Conservation (phyloP, 1,140 invertebrate species). For the Ylistrum balloti region DNA sequence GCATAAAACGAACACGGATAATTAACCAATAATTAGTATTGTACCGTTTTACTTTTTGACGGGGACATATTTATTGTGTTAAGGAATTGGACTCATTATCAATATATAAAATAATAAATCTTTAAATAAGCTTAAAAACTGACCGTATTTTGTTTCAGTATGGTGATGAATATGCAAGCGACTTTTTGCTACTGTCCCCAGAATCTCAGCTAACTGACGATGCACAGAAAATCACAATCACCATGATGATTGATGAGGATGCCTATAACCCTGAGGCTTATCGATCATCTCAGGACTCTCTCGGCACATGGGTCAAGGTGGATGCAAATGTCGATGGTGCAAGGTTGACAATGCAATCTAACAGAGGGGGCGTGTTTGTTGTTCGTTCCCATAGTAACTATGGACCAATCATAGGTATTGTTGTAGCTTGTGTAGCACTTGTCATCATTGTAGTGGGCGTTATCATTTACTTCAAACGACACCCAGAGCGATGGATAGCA, state of each 20-base stretch:
- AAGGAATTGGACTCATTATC: too few relatives aligned
- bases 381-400: constrained; percentile 64
- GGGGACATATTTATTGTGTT: too few relatives aligned
- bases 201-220: constrained; percentile 62
- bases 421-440: constrained; percentile 68
- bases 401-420: constrained; percentile 73
- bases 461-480: constrained; percentile 72
- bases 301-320: constrained; percentile 73
- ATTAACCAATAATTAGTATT: too few relatives aligned
- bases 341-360: constrained; percentile 67
- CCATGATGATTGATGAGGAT: constrained; percentile 65
- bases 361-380: constrained; percentile 76
- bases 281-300: constrained; percentile 65
- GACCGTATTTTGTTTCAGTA: constrained; percentile 65
- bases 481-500: constrained; percentile 74
- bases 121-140: too few relatives aligned
- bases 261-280: constrained; percentile 69
- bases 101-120: too few relatives aligned
- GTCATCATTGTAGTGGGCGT: constrained; percentile 69
- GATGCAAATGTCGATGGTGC: constrained; percentile 67
- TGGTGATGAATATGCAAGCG: constrained; percentile 77
- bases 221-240: constrained; percentile 64
- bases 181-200: constrained; percentile 74
- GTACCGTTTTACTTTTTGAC: too few relatives aligned
- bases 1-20: too few relatives aligned